These are phyloP conservation scores for Thereva unica DNA, from an alignment of 2,888 invertebrate genomes.

Conservation along the genomic window DNA sequence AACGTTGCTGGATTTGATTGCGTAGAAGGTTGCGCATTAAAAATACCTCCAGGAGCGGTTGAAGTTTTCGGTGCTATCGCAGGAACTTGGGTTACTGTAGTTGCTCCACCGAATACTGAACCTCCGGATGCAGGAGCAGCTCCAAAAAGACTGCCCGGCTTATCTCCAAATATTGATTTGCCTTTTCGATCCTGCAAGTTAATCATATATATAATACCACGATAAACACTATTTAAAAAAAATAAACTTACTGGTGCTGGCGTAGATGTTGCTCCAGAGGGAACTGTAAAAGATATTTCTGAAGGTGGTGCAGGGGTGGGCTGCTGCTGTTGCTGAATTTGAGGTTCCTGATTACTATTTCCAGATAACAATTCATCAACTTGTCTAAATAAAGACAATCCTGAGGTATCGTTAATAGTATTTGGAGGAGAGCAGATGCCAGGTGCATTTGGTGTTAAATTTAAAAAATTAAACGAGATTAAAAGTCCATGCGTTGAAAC, in stretches of 20 bases:
- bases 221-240: neutral
- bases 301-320: slow-evolving; percentile 10
- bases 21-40: neutral
- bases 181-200: slow-evolving; percentile 28
- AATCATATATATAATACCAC: slow-evolving; percentile 6
- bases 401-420: slow-evolving; percentile 55
- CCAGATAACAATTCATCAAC: slow-evolving; percentile 40
- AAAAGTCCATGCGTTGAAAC: slow-evolving; percentile 78
- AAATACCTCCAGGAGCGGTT: neutral
- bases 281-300: slow-evolving; percentile 48
- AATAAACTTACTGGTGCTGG: slow-evolving; percentile 47
- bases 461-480: slow-evolving; percentile 76
- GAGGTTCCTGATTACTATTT: neutral
- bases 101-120: slow-evolving; percentile 41
- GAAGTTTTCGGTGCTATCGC: slow-evolving; percentile 3
- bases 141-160: slow-evolving; percentile 27
- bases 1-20: neutral
- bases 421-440: slow-evolving; percentile 68
- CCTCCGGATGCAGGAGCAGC: slow-evolving; percentile 41
- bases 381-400: slow-evolving; percentile 47
- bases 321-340: slow-evolving; percentile 17
- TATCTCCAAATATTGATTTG: slow-evolving; percentile 31
- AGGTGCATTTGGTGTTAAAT: slow-evolving; percentile 65
- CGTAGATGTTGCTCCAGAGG: slow-evolving; percentile 51
- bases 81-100: slow-evolving; percentile 32